These are phyloP conservation scores for Lutjanus erythropterus DNA, from an alignment of 2,113 vertebrate genomes.

Conservation along the genomic window DNA sequence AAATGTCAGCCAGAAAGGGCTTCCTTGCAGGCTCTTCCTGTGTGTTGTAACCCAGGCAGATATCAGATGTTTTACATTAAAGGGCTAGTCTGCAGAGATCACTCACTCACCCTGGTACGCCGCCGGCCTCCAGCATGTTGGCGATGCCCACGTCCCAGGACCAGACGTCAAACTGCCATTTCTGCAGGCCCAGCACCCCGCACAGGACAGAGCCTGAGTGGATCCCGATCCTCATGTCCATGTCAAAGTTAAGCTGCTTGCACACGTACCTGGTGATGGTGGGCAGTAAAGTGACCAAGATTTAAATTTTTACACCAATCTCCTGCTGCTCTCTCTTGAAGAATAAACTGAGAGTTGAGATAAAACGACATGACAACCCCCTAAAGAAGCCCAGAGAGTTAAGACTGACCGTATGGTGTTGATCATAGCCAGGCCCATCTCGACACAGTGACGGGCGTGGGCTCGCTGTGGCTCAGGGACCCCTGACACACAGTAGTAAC, in stretches of 20 bases:
- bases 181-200: slow-evolving; percentile 86
- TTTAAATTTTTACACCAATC: neutral
- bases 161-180: slow-evolving; percentile 88
- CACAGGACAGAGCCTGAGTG: slow-evolving; percentile 86
- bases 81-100: neutral
- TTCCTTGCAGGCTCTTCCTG: too few relatives aligned
- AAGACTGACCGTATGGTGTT: slow-evolving; percentile 90
- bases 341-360: too few relatives aligned
- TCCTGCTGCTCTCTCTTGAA: neutral
- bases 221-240: slow-evolving; percentile 87
- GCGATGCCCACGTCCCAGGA: slow-evolving; percentile 85
- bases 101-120: slow-evolving; percentile 82
- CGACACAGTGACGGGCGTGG: slow-evolving; percentile 94
- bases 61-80: neutral
- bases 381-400: neutral
- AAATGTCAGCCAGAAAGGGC: too few relatives aligned
- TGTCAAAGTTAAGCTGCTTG: slow-evolving; percentile 76
- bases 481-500: slow-evolving; percentile 97
- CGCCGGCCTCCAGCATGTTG: slow-evolving; percentile 85
- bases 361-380: neutral
- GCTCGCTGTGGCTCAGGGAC: slow-evolving; percentile 94
- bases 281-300: neutral
- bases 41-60: neutral
- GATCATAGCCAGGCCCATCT: slow-evolving; percentile 98
- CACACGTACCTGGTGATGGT: slow-evolving; percentile 64